Percentiles rank a stretch among this genome's conserved stretches.
These are phyloP conservation scores for Ormyrus pomaceus DNA, from an alignment of 2,888 invertebrate genomes.

Conservation along the genomic window DNA sequence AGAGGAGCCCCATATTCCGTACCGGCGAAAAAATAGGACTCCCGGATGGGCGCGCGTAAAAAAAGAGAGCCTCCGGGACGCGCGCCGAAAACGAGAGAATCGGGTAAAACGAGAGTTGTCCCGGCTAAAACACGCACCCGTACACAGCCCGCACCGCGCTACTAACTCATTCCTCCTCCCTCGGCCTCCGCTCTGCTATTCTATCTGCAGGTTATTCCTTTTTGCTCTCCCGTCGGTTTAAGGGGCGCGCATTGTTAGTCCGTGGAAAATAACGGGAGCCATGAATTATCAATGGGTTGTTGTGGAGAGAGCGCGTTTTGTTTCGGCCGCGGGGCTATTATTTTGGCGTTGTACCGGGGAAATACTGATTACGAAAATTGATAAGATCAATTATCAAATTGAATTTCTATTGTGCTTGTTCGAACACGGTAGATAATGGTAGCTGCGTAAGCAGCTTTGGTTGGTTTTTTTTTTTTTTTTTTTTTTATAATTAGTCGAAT, in stretches of 20 bases:
- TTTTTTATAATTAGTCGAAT: no score
- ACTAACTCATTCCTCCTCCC: not conserved
- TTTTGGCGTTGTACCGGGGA: no score
- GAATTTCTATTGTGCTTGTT: no score
- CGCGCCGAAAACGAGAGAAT: not conserved
- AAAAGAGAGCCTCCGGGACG: not conserved
- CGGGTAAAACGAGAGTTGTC: not conserved
- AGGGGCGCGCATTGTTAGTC: not conserved
- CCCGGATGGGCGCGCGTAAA: not conserved
- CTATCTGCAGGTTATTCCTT: not conserved
- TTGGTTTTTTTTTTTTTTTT: no score
- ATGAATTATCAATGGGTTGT: not conserved
- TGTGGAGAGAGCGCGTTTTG: no score
- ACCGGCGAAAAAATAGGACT: not conserved
- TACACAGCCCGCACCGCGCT: not conserved
- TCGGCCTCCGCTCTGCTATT: not conserved
- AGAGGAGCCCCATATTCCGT: no score
- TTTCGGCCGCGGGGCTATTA: no score
- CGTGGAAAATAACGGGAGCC: not conserved
- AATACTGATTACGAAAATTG: no score
- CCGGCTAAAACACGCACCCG: no score
- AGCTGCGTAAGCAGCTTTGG: no score
- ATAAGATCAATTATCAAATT: no score
- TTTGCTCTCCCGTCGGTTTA: not conserved
- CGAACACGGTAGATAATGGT: no score